A percentile compares a stretch with the other conserved stretches of the same genome.
Conservation (phyloP, 2,888 invertebrate genomes). For the Anorthoa munda region DNA sequence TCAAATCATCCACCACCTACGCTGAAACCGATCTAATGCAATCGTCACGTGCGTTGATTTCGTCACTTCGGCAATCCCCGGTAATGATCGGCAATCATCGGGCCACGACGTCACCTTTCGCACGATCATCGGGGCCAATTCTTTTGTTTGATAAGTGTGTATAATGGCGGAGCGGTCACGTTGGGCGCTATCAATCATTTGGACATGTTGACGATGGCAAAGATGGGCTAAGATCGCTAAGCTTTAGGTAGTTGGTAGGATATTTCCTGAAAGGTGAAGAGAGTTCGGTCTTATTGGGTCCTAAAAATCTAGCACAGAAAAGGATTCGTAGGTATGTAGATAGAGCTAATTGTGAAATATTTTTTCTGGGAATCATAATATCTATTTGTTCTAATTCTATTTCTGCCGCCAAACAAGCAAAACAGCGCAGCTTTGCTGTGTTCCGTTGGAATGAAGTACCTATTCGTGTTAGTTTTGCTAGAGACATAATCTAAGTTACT, state of each 20-base stretch:
- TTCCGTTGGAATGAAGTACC: too few relatives aligned
- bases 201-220: constrained; percentile 59
- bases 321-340: not conserved
- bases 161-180: constrained; percentile 71
- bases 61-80: constrained; percentile 64
- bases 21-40: constrained; percentile 32
- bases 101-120: constrained; percentile 73
- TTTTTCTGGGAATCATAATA: too few relatives aligned
- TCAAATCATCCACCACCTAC: constrained; percentile 30
- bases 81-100: constrained; percentile 66
- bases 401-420: too few relatives aligned
- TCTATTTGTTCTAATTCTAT: too few relatives aligned
- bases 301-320: not conserved
- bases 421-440: too few relatives aligned
- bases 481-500: too few relatives aligned
- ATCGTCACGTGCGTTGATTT: constrained; percentile 56
- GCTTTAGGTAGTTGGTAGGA: constrained; percentile 23
- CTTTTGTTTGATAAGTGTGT: constrained; percentile 74
- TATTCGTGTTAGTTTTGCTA: too few relatives aligned
- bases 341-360: not conserved
- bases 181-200: constrained; percentile 67
- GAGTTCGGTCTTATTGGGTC: not conserved
- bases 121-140: constrained; percentile 73
- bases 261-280: constrained; percentile 5
- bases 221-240: constrained; percentile 26